Percentiles rank a stretch among this genome's conserved stretches.
These are phyloP conservation scores for Ctenicera cuprea DNA, from an alignment of 2,888 invertebrate species.

Conservation along the genomic window DNA sequence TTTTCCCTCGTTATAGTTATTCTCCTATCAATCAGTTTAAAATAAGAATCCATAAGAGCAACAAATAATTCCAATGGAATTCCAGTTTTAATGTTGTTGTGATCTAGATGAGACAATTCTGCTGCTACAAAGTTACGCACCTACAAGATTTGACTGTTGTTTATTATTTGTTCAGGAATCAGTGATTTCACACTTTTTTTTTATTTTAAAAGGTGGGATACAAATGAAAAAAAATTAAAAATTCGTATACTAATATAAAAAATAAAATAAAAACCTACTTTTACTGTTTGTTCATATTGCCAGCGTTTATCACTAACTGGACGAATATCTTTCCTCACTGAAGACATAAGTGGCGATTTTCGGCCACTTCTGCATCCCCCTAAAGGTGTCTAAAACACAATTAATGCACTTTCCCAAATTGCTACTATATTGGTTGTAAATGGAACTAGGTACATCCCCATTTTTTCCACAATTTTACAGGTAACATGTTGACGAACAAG, in stretches of 20 bases:
- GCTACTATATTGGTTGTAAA: no score
- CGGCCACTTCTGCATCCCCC: neutral
- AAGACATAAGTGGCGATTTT: conserved; percentile 45
- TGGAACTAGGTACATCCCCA: no score
- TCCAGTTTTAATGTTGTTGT: conserved; percentile 40
- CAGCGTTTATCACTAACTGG: conserved; percentile 45
- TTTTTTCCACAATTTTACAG: no score
- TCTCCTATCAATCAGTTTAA: conserved; percentile 43
- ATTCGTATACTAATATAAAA: neutral
- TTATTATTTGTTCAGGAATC: neutral
- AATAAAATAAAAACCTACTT: conserved; percentile 32
- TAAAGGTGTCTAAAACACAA: conserved; percentile 33
- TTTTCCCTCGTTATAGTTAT: conserved; percentile 44
- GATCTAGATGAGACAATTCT: conserved; percentile 11
- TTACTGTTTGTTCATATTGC: conserved; percentile 47
- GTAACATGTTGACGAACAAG: no score
- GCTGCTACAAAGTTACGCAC: conserved; percentile 39
- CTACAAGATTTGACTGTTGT: conserved; percentile 3
- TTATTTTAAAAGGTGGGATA: no score
- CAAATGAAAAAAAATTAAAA: no score
- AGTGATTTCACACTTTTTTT: no score
- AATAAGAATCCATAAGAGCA: conserved; percentile 8
- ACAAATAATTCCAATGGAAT: conserved; percentile 44
- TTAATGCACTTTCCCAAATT: no score
- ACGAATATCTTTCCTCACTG: conserved; percentile 43